Evolutionary conservation across 1,140 invertebrate genomes (phyloP).

Genomic region (Reticulitermes speratus): DNA sequence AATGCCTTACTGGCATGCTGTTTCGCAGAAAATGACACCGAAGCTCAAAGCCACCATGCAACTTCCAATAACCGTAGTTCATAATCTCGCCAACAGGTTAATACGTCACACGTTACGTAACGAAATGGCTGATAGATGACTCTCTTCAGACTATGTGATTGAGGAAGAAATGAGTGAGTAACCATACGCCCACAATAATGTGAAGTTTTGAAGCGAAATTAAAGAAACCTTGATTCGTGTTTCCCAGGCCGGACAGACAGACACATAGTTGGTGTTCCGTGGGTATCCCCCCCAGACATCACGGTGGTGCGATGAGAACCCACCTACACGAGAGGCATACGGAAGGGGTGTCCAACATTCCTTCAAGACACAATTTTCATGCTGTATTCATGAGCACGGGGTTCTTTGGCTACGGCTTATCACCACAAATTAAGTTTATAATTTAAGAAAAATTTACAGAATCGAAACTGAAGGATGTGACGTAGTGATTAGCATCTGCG

Average conservation of each 20-base stretch:
- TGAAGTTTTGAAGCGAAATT: not conserved
- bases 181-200: not conserved
- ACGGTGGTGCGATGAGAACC: not conserved
- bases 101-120: not conserved
- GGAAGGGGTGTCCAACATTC: not conserved
- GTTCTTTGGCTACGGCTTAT: not conserved
- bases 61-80: too few relatives aligned
- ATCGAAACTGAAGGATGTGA: too few relatives aligned
- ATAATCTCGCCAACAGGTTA: not conserved
- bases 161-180: too few relatives aligned
- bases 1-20: too few relatives aligned
- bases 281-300: slow-evolving; percentile 14
- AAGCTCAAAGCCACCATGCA: too few relatives aligned
- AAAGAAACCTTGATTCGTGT: not conserved
- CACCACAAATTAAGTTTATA: too few relatives aligned
- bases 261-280: not conserved
- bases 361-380: too few relatives aligned
- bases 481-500: too few relatives aligned
- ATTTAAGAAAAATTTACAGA: too few relatives aligned
- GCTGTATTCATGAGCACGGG: not conserved
- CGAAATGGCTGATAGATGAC: not conserved
- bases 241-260: not conserved
- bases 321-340: not conserved
- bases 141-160: not conserved
- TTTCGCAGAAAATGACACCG: too few relatives aligned